phyloP scores from a whole-genome alignment of 1,140 invertebrate genomes.

The Sarcophaga bullata region DNA sequence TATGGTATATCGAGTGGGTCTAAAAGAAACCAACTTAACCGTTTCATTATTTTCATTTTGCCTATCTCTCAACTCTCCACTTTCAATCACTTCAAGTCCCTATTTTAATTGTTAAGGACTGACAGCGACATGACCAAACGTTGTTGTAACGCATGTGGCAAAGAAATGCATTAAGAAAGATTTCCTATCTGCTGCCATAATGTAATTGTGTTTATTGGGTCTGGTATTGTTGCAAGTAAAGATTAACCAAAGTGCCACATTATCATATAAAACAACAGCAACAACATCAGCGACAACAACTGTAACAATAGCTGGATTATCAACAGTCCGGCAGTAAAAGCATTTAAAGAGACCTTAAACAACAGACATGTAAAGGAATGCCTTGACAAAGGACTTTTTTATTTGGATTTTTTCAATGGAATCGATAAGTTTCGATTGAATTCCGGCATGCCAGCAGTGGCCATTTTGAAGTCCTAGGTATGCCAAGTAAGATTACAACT shows the following conservation, averaged over 20 bases:
- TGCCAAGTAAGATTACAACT: too few relatives aligned
- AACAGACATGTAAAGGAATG: background rate
- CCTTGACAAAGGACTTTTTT: background rate
- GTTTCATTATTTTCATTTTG: too few relatives aligned
- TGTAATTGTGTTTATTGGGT: background rate
- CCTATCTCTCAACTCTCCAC: too few relatives aligned
- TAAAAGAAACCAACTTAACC: too few relatives aligned
- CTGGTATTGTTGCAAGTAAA: background rate
- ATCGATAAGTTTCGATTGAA: too few relatives aligned
- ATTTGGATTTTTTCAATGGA: too few relatives aligned
- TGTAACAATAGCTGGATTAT: background rate
- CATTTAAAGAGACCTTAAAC: background rate
- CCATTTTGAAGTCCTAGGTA: too few relatives aligned
- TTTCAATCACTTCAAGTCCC: too few relatives aligned
- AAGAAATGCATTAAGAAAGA: background rate
- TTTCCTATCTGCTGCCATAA: background rate
- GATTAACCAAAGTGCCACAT: conserved; percentile 14
- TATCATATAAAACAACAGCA: conserved; percentile 3
- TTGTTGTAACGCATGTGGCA: background rate
- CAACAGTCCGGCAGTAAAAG: background rate
- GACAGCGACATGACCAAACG: background rate
- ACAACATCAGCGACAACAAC: background rate
- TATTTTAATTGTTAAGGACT: background rate
- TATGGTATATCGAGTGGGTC: too few relatives aligned
- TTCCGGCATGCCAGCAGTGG: too few relatives aligned